Evolutionary conservation across 2,113 vertebrate genomes (phyloP).

Genomic region (Scomber colias): DNA sequence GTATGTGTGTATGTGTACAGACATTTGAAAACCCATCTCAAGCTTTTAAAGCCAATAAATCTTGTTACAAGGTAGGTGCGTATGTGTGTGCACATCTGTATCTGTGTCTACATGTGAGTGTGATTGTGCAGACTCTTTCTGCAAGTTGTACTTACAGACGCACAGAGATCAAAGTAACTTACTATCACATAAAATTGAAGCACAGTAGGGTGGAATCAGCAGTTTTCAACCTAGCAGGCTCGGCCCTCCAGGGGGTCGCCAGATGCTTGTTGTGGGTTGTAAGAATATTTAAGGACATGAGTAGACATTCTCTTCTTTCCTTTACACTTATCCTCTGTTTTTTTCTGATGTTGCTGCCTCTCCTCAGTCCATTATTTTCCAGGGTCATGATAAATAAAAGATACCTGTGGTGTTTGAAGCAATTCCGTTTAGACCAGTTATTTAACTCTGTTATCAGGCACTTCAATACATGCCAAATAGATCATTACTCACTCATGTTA

Average conservation of each 20-base stretch:
- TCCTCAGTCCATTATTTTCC: not conserved
- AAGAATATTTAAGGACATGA: slow-evolving; percentile 24
- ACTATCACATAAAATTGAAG: slow-evolving; percentile 45
- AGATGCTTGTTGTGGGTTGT: slow-evolving; percentile 30
- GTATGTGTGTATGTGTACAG: not conserved
- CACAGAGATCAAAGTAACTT: slow-evolving; percentile 60
- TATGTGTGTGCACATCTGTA: slow-evolving; percentile 11
- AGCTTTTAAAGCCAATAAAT: slow-evolving; percentile 44
- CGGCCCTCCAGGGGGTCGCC: slow-evolving; percentile 34
- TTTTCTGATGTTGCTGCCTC: no score
- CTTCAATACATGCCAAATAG: no score
- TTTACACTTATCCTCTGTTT: not conserved
- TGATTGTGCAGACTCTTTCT: slow-evolving; percentile 34
- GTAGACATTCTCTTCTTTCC: not conserved
- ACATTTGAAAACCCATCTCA: slow-evolving; percentile 43
- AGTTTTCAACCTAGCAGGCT: slow-evolving; percentile 7
- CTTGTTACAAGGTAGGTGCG: slow-evolving; percentile 33
- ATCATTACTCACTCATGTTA: no score
- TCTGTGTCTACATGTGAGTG: not conserved
- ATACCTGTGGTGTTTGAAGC: not conserved
- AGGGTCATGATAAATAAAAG: not conserved
- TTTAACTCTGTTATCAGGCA: no score
- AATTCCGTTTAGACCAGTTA: not conserved
- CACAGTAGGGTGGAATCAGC: slow-evolving; percentile 36
- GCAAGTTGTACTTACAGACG: slow-evolving; percentile 49